Evolutionary conservation across 1,140 invertebrate genomes (phyloP).

Genomic region (Leptinotarsa lineolata): DNA sequence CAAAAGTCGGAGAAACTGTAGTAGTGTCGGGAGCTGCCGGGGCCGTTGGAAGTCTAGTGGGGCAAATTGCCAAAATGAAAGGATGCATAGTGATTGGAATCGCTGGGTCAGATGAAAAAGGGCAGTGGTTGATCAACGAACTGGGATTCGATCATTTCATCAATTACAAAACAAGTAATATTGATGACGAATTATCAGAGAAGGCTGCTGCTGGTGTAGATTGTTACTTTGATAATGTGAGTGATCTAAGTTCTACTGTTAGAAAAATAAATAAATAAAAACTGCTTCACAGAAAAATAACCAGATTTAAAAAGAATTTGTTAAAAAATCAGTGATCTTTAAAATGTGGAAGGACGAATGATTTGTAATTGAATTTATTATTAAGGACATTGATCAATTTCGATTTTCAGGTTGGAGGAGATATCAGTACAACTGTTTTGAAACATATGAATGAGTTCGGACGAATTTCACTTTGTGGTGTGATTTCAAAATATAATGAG

Average conservation of each 20-base stretch:
- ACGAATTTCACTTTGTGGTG: constrained; percentile 66
- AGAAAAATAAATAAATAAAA: neutral
- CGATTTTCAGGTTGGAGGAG: constrained; percentile 58
- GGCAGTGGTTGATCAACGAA: constrained; percentile 64
- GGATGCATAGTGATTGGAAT: constrained; percentile 72
- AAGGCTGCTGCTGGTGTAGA: constrained; percentile 69
- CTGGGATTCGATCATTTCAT: constrained; percentile 70
- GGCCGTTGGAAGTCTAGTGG: constrained; percentile 73
- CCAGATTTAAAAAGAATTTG: neutral
- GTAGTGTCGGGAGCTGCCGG: constrained; percentile 72
- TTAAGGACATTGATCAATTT: neutral
- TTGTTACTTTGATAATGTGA: constrained; percentile 73
- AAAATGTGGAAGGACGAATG: neutral
- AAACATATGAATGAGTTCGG: constrained; percentile 66
- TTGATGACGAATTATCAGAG: constrained; percentile 61
- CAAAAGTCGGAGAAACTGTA: constrained; percentile 68
- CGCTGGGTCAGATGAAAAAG: constrained; percentile 71
- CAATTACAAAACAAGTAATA: constrained; percentile 70
- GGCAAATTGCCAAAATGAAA: constrained; percentile 73
- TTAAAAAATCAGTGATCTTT: neutral
- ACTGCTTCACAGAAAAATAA: neutral
- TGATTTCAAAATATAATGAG: constrained; percentile 57
- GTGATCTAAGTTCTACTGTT: neutral
- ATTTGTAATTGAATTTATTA: neutral
- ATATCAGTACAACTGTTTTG: constrained; percentile 65